Base-by-base conservation (phyloP, 2,888 invertebrate genomes). In the Cerceris rybyensis region DNA sequence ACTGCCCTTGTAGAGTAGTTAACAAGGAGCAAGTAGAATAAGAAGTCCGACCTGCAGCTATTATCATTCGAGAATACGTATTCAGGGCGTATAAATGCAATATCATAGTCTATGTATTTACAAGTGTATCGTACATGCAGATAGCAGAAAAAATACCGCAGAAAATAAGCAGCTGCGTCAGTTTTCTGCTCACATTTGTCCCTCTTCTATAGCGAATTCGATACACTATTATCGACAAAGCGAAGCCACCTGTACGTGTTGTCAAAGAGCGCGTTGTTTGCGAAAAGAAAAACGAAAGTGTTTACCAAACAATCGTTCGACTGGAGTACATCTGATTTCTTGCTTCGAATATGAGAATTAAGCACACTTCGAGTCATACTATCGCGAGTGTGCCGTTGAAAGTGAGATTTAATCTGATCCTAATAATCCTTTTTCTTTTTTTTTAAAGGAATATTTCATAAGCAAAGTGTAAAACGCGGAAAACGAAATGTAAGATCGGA, bases 331-430 rank as follows among this genome's bases (percentile, higher is more conserved):
- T 69, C 54, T 13, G 60, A 43, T 50, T 46, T 67, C 58, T 58
- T 39, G 58, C 66, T 80, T 78, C 55, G 39, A 65, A 70, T 73
- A 80, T 39, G 54, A 68, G 54, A 71, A 49, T 75, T 78, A 64
- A 49, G 50, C 66, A 41, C 54, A 60, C 39, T 9, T 54, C 41
- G 11, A n/a, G 8, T 70, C 28, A 46, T 59, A 28, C 4, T 28
- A 57, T 55, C 43, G 59, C 52, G 28, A 54, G 50, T 68, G 50
- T 46, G 50, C 59, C 64, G 54, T 70, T 16, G 72, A 73, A 75
- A 69, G 76, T 54, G 70, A 73, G 80, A 76, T 82, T 63, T 67
- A 80, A 74, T 80, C 73, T 54, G 16, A 59, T 52, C 54, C 63
- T 54, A n/a, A 16, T 50, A 11, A 28, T 11, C 1, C n/a, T 0